Evolutionary conservation across 2,797 vertebrate genomes (phyloP).

Genomic region (Peromyscus eremicus): DNA sequence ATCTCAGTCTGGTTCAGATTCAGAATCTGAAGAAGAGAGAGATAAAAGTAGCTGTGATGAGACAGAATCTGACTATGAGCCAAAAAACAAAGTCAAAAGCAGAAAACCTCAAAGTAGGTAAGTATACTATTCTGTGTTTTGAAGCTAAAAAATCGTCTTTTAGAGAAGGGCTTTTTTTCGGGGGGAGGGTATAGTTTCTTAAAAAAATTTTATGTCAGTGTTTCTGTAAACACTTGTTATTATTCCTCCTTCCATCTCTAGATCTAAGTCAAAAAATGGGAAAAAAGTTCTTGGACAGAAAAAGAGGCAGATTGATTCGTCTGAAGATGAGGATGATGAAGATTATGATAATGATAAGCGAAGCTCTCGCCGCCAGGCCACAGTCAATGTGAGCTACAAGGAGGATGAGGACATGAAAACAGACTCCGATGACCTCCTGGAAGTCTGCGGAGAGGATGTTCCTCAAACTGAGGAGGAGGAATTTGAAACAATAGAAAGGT

Average conservation of each 20-base stretch:
- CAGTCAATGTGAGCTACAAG: constrained; percentile 98
- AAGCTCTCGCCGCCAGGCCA: constrained; percentile 96
- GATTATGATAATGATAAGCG: constrained; percentile 96
- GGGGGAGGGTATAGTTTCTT: background rate
- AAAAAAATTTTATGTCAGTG: background rate
- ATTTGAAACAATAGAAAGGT: constrained; percentile 98
- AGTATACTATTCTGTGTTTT: constrained; percentile 49
- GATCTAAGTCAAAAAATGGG: constrained; percentile 93
- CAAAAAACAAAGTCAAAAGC: constrained; percentile 97
- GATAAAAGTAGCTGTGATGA: constrained; percentile 93
- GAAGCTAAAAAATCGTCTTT: constrained; percentile 9
- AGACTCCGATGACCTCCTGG: constrained; percentile 97
- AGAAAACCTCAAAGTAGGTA: constrained; percentile 96
- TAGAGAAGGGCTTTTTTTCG: background rate
- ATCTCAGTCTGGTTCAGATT: constrained; percentile 91
- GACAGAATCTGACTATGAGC: constrained; percentile 98
- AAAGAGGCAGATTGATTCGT: constrained; percentile 93
- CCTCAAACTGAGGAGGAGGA: constrained; percentile 98
- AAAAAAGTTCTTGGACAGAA: constrained; percentile 93
- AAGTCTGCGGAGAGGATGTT: constrained; percentile 98
- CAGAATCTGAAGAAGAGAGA: constrained; percentile 92
- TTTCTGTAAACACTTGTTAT: constrained; percentile 67
- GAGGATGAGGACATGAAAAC: constrained; percentile 99
- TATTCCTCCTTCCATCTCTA: constrained; percentile 68
- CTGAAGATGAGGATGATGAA: constrained; percentile 88